Conservation (phyloP, 2,888 invertebrate genomes). For the Anticlea derivata region DNA sequence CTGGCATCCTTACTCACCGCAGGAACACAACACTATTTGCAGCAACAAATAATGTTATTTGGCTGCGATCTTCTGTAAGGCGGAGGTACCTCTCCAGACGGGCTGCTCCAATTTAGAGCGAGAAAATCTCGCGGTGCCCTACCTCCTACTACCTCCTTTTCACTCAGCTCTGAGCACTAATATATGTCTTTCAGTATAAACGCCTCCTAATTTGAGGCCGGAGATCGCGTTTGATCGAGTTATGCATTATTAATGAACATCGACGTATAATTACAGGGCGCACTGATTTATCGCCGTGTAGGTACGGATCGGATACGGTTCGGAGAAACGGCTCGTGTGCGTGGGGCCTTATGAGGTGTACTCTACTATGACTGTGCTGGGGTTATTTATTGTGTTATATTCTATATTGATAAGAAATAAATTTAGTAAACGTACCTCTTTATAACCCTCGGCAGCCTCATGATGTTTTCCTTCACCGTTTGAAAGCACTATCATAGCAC, state of each 20-base stretch:
- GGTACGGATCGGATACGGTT: slow-evolving; percentile 30
- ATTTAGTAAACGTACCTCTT: no score
- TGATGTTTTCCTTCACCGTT: no score
- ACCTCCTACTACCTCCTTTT: no score
- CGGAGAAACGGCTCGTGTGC: slow-evolving; percentile 35
- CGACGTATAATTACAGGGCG: slow-evolving; percentile 72
- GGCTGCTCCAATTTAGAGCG: no score
- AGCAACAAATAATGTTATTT: no score
- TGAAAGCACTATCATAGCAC: no score
- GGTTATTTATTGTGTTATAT: slow-evolving; percentile 20
- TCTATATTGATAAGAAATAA: background rate
- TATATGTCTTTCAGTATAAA: slow-evolving; percentile 36
- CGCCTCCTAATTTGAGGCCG: slow-evolving; percentile 38
- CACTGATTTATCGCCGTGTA: slow-evolving; percentile 63
- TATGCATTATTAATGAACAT: slow-evolving; percentile 81
- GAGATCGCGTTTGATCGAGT: slow-evolving; percentile 72
- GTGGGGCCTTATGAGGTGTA: slow-evolving; percentile 38
- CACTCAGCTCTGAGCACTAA: background rate
- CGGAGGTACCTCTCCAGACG: no score
- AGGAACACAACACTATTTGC: no score
- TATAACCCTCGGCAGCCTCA: no score
- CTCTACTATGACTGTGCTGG: slow-evolving; percentile 10
- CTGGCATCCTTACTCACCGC: no score
- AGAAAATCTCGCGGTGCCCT: no score
- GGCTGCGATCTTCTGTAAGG: no score